Conservation (phyloP, 2,888 invertebrate genomes). For the Beris chalybata region DNA sequence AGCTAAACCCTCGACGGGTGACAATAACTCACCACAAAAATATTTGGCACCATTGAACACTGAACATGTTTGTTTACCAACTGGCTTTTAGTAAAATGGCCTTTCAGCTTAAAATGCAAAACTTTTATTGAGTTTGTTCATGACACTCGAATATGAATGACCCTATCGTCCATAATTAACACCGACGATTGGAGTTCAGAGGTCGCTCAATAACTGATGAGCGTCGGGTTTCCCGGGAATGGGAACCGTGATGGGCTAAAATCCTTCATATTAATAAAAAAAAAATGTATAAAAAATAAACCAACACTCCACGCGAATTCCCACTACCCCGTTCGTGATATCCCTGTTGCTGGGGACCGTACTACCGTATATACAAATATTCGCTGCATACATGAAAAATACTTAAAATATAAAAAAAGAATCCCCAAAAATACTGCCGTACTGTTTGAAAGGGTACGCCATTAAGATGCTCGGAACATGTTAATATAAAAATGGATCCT, state of each 20-base stretch:
- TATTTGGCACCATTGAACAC: background rate
- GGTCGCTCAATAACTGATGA: constrained; percentile 34
- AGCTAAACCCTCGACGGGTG: too few species aligned
- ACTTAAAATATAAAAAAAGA: too few species aligned
- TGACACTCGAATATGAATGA: constrained; percentile 33
- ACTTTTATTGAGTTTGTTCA: constrained; percentile 36
- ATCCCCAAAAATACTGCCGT: too few species aligned
- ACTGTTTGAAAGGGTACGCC: too few species aligned
- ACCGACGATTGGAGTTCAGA: constrained; percentile 26
- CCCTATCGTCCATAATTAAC: constrained; percentile 35
- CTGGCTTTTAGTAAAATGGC: constrained; percentile 32
- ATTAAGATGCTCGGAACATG: constrained; percentile 15
- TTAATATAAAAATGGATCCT: constrained; percentile 22
- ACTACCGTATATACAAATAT: too few species aligned
- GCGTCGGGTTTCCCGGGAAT: constrained; percentile 4
- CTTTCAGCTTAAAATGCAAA: constrained; percentile 34
- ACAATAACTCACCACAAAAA: background rate
- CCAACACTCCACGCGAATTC: too few species aligned
- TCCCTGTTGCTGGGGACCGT: too few species aligned
- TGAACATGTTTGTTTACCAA: background rate
- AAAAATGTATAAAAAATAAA: background rate
- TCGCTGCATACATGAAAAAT: too few species aligned
- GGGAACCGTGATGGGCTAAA: constrained; percentile 24
- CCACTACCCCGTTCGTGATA: too few species aligned
- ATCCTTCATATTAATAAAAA: constrained; percentile 23